Evolutionary conservation across 2,888 invertebrate genomes (phyloP).

Genomic region (Cyrtodaria siliqua): DNA sequence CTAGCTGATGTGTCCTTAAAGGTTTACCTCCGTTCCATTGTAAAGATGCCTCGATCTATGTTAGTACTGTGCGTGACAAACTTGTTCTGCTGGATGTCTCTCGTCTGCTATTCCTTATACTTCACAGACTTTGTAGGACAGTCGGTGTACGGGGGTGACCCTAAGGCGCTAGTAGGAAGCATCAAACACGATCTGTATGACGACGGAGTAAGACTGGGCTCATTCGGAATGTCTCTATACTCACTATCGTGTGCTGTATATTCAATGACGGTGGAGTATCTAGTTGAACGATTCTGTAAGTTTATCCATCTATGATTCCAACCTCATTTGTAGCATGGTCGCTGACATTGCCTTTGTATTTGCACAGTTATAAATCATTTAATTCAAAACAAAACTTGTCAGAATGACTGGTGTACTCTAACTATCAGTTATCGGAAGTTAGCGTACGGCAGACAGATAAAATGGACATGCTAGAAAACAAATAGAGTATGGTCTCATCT

Average conservation of each 20-base stretch:
- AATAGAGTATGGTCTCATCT: no score
- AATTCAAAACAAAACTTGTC: no score
- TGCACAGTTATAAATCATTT: no score
- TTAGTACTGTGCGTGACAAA: slow-evolving; percentile 96
- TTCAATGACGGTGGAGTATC: slow-evolving; percentile 94
- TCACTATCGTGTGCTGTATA: slow-evolving; percentile 98
- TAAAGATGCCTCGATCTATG: slow-evolving; percentile 96
- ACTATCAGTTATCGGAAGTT: no score
- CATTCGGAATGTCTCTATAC: slow-evolving; percentile 96
- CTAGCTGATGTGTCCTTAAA: slow-evolving; percentile 86
- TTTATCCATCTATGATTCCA: slow-evolving; percentile 24
- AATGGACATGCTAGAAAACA: no score
- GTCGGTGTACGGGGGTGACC: slow-evolving; percentile 93
- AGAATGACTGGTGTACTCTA: no score
- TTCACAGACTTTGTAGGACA: slow-evolving; percentile 97
- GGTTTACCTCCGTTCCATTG: slow-evolving; percentile 95
- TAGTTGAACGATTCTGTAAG: slow-evolving; percentile 90
- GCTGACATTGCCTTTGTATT: no score
- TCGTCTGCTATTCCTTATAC: slow-evolving; percentile 98
- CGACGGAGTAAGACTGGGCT: slow-evolving; percentile 97
- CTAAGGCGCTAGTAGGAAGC: slow-evolving; percentile 87
- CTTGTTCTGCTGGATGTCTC: slow-evolving; percentile 99
- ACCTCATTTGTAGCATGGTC: no score
- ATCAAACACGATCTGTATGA: slow-evolving; percentile 89
- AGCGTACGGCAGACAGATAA: no score